phyloP scores from a whole-genome alignment of 2,888 invertebrate species.

The Uloborus plumipes region DNA sequence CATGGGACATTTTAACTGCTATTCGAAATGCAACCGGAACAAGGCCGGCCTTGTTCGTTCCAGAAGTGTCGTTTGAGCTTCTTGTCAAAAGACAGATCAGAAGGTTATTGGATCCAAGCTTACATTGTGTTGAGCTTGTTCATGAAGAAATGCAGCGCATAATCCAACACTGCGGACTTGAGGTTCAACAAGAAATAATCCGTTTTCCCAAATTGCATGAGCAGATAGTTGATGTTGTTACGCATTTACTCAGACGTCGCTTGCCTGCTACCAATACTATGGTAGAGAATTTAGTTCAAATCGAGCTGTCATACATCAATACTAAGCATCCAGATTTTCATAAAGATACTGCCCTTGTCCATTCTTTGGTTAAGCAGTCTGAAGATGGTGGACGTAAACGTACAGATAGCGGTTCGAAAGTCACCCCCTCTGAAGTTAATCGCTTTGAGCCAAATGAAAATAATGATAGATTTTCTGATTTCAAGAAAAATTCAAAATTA shows the following conservation, averaged over 20 bases:
- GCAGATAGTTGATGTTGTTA: conserved; percentile 97
- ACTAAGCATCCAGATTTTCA: conserved; percentile 99
- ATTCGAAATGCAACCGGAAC: conserved; percentile 94
- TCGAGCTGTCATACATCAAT: conserved; percentile 98
- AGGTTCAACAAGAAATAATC: conserved; percentile 94
- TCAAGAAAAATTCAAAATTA: conserved; percentile 27
- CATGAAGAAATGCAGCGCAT: conserved; percentile 99
- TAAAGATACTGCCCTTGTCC: conserved; percentile 93
- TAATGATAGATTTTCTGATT: conserved; percentile 36
- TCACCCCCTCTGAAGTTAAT: conserved; percentile 23
- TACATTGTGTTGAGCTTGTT: conserved; percentile 96
- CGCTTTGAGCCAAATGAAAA: conserved; percentile 36
- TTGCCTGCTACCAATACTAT: conserved; percentile 95
- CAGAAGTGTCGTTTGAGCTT: conserved; percentile 93
- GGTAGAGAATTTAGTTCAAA: conserved; percentile 97
- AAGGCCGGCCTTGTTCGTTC: conserved; percentile 75
- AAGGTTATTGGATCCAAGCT: conserved; percentile 94
- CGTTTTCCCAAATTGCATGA: conserved; percentile 97
- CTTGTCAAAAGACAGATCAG: conserved; percentile 97
- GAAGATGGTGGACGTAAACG: conserved; percentile 54
- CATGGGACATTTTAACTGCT: conserved; percentile 97
- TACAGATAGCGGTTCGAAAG: neutral
- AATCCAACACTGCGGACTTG: conserved; percentile 97
- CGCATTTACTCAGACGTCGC: conserved; percentile 89
- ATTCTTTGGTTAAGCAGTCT: conserved; percentile 79